These are phyloP conservation scores for Beris chalybata DNA, from an alignment of 2,888 invertebrate species.

Conservation along the genomic window DNA sequence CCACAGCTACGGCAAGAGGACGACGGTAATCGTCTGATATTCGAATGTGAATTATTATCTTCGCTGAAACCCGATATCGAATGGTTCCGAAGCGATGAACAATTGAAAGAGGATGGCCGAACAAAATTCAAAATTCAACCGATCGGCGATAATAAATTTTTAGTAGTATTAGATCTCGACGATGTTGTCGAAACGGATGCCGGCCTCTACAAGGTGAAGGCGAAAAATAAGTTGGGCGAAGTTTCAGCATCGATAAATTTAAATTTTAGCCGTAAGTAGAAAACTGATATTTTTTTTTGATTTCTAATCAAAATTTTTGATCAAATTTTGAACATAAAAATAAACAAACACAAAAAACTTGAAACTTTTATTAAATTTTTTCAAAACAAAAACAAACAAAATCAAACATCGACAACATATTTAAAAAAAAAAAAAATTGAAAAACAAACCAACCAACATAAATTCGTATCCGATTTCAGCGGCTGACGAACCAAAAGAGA, in stretches of 20 bases:
- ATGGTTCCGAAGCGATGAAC: constrained; percentile 89
- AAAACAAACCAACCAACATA: constrained; percentile 11
- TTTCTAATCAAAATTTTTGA: constrained; percentile 11
- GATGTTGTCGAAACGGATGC: constrained; percentile 95
- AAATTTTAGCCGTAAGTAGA: constrained; percentile 93
- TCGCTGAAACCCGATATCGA: constrained; percentile 87
- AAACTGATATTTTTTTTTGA: constrained; percentile 27
- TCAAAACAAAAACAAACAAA: constrained; percentile 8
- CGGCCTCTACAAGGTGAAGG: constrained; percentile 95
- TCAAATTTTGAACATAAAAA: neutral
- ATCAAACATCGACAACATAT: constrained; percentile 4
- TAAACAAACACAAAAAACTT: neutral
- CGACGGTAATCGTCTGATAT: constrained; percentile 91
- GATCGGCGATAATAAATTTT: constrained; percentile 80
- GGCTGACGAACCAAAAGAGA: constrained; percentile 93
- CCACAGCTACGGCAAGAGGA: constrained; percentile 95
- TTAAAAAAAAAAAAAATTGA: constrained; percentile 9
- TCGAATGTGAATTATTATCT: constrained; percentile 88
- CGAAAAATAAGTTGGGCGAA: constrained; percentile 96
- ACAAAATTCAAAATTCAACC: constrained; percentile 88
- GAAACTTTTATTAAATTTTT: constrained; percentile 25
- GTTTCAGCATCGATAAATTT: constrained; percentile 95
- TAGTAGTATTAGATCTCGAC: constrained; percentile 90
- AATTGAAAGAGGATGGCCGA: constrained; percentile 79
- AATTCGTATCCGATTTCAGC: constrained; percentile 66